Conservation (phyloP, 2,113 vertebrate species). For the Chloebia gouldiae region DNA sequence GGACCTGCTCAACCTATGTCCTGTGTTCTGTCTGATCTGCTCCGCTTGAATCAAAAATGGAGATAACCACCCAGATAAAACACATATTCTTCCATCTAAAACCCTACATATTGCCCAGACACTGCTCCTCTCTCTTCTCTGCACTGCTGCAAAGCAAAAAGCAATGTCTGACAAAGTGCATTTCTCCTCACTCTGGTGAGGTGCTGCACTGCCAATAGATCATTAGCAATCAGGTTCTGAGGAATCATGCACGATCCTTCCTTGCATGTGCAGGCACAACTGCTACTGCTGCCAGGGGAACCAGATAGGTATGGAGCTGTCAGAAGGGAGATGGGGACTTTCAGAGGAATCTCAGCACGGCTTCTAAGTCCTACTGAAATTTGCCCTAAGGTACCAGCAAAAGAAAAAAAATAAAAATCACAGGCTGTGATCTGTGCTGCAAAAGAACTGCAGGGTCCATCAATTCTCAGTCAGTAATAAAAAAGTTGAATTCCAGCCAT, state of each 20-base stretch:
- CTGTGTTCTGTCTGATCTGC: neutral
- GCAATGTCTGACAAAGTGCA: neutral
- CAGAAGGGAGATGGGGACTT: neutral
- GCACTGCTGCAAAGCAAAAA: neutral
- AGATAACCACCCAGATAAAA: neutral
- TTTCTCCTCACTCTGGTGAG: neutral
- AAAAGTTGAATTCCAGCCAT: constrained; percentile 56
- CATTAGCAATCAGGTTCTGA: neutral
- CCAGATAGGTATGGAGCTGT: neutral
- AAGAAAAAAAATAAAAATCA: neutral
- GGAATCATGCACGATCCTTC: neutral
- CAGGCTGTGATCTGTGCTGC: neutral
- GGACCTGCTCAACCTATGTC: neutral
- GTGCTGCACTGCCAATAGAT: neutral
- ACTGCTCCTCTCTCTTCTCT: neutral
- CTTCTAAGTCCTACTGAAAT: neutral
- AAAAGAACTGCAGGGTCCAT: constrained; percentile 50
- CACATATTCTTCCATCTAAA: neutral
- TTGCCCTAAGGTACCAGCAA: neutral
- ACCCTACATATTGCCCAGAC: neutral
- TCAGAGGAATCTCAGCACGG: neutral
- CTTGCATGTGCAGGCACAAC: neutral
- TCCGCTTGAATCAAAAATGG: neutral
- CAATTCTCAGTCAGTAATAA: constrained; percentile 58
- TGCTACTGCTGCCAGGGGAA: neutral